Evolutionary conservation across 2,797 vertebrate genomes (phyloP).

Genomic region (Megalops cyprinoides): DNA sequence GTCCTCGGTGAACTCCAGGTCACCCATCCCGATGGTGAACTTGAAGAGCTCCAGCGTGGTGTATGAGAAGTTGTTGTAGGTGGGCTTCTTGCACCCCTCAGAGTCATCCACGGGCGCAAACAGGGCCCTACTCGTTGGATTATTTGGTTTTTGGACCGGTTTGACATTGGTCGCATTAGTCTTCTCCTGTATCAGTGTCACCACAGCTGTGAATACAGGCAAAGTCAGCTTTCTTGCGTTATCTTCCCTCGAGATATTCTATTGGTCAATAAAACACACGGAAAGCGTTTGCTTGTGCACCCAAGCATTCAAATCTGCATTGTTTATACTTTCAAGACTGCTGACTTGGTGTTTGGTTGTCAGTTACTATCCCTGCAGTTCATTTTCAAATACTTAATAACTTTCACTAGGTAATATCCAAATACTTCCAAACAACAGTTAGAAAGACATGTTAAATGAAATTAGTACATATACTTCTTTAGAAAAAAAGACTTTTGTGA

Average conservation of each 20-base stretch:
- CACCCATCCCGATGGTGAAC: conserved; percentile 96
- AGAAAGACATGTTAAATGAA: too few relatives aligned
- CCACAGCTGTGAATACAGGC: conserved; percentile 73
- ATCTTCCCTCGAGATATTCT: too few relatives aligned
- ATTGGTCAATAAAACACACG: too few relatives aligned
- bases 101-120: neutral
- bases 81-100: conserved; percentile 42
- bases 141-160: too few relatives aligned
- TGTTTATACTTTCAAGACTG: neutral
- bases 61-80: conserved; percentile 71
- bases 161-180: too few relatives aligned
- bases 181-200: conserved; percentile 78
- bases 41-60: conserved; percentile 91
- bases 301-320: neutral
- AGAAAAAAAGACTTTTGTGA: neutral
- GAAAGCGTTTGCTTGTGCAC: neutral
- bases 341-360: neutral
- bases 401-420: too few relatives aligned
- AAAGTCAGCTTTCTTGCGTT: neutral
- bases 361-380: too few relatives aligned
- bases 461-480: too few relatives aligned
- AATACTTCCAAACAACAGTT: too few relatives aligned
- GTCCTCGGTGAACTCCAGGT: conserved; percentile 86
- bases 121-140: neutral
- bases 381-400: too few relatives aligned